Percentiles rank a stretch among this genome's conserved stretches.
These are phyloP conservation scores for Matsumurasca onukii DNA, from an alignment of 1,140 invertebrate genomes.

Conservation along the genomic window DNA sequence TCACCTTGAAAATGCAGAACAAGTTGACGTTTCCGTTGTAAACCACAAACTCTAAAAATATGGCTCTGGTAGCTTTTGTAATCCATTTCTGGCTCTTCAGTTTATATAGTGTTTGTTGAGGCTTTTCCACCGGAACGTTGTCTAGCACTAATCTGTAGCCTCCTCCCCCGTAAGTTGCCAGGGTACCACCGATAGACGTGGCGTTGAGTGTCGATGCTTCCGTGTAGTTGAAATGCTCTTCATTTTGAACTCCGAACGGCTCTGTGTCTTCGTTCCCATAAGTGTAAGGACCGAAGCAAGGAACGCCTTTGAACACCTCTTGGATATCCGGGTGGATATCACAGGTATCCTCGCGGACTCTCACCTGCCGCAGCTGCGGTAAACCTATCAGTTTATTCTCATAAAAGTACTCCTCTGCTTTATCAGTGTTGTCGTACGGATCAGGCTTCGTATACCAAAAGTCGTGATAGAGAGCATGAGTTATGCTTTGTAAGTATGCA, in stretches of 20 bases:
- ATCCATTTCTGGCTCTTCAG: conserved; percentile 68
- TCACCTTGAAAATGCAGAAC: conserved; percentile 68
- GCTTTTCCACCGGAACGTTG: conserved; percentile 47
- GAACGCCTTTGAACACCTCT: too few species aligned
- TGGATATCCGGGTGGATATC: too few species aligned
- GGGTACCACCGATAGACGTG: conserved; percentile 54
- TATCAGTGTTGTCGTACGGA: conserved; percentile 3
- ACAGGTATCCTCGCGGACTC: too few species aligned
- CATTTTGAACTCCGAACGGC: too few species aligned
- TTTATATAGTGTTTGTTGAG: conserved; percentile 49
- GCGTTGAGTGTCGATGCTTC: too few species aligned
- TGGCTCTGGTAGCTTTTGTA: conserved; percentile 62
- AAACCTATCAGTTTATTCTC: conserved; percentile 56
- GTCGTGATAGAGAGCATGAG: neutral
- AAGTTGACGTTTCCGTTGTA: conserved; percentile 78
- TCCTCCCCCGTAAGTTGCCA: conserved; percentile 59
- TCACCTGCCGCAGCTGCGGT: conserved; percentile 60
- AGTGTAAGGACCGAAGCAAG: too few species aligned
- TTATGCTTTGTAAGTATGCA: too few species aligned
- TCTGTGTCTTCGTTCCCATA: too few species aligned
- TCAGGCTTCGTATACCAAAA: conserved; percentile 3
- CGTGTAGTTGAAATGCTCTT: too few species aligned
- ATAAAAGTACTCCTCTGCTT: conserved; percentile 2
- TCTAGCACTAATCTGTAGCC: conserved; percentile 55
- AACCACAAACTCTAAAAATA: conserved; percentile 73